phyloP scores from a whole-genome alignment of 2,113 vertebrate genomes.

The Suricata suricatta region DNA sequence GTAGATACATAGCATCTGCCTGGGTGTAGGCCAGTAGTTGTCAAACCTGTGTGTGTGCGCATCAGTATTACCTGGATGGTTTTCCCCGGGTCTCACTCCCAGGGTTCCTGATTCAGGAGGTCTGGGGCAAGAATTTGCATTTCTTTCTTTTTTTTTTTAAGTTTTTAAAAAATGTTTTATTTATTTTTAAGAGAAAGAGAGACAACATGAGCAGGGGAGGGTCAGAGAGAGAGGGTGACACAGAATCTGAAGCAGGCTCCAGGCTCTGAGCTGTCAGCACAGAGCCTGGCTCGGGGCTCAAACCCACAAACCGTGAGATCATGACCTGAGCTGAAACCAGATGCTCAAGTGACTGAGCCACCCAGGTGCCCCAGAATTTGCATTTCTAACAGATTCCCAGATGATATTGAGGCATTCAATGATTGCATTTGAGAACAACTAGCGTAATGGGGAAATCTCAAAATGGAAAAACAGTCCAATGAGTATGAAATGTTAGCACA shows the following conservation, averaged over 20 bases:
- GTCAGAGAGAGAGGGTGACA: too few species aligned
- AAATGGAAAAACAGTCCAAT: neutral
- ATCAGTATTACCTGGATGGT: neutral
- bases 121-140: neutral
- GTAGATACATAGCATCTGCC: neutral
- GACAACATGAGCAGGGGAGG: too few species aligned
- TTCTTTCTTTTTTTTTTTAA: neutral
- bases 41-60: neutral
- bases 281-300: too few species aligned
- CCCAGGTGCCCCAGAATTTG: neutral
- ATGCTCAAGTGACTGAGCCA: too few species aligned
- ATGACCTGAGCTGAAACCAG: too few species aligned
- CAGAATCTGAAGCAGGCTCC: too few species aligned
- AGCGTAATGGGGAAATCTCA: neutral
- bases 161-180: too few species aligned
- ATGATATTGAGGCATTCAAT: neutral
- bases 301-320: too few species aligned
- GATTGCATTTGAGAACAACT: neutral
- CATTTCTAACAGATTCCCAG: neutral
- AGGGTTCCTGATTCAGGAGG: neutral
- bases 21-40: neutral
- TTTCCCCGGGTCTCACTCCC: neutral
- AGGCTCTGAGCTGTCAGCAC: too few species aligned
- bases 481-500: neutral
- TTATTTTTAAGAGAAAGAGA: too few species aligned